phyloP scores from a whole-genome alignment of 2,797 vertebrate genomes.

The Chloroceryle amazona region DNA sequence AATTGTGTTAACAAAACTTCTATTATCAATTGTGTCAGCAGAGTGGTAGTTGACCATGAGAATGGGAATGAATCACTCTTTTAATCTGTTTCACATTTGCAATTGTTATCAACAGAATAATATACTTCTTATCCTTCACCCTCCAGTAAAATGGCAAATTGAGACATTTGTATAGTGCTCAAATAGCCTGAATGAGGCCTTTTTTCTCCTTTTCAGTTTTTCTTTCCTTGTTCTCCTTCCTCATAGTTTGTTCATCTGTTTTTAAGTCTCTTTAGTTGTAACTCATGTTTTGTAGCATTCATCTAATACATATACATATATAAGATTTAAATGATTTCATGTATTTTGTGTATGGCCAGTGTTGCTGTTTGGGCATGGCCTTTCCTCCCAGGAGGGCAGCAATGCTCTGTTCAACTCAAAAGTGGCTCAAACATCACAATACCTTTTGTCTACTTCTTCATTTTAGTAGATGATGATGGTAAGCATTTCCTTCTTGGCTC shows the following conservation, averaged over 20 bases:
- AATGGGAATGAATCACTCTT: conserved; percentile 8
- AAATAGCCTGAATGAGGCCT: not conserved
- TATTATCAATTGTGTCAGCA: not conserved
- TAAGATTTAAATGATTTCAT: not conserved
- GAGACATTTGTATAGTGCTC: not conserved
- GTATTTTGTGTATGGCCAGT: not conserved
- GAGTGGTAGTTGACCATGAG: not conserved
- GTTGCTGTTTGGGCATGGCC: not conserved
- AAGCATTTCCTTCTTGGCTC: not conserved
- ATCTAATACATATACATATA: not conserved
- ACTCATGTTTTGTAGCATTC: not conserved
- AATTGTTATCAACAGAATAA: not conserved
- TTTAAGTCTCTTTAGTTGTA: not conserved
- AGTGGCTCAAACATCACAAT: not conserved
- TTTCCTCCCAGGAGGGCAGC: not conserved
- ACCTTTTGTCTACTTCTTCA: not conserved
- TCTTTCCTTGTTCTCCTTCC: not conserved
- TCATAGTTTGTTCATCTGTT: not conserved
- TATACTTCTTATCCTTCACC: not conserved
- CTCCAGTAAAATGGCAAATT: not conserved
- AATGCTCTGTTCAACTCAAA: not conserved
- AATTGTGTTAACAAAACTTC: not conserved
- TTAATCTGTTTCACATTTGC: conserved; percentile 9
- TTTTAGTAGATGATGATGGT: not conserved
- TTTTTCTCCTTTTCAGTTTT: not conserved